Conservation (phyloP, 2,113 vertebrate species). For the zebrafish (Danio rerio) region DNA sequence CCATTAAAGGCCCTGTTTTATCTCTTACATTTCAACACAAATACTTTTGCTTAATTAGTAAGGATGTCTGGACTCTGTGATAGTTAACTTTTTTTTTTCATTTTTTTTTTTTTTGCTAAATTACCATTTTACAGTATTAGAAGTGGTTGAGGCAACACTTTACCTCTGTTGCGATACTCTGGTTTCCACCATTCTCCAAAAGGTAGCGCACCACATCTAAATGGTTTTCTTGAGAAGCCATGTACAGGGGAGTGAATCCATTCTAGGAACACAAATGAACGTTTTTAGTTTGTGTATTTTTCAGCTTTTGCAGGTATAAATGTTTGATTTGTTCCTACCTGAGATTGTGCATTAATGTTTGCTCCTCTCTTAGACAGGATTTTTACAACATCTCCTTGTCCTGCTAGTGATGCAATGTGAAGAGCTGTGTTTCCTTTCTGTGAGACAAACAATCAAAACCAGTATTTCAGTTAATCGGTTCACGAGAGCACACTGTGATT, state of each 20-base stretch:
- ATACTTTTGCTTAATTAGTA: too few relatives aligned
- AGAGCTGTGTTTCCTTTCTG: slow-evolving; percentile 99
- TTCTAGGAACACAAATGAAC: slow-evolving; percentile 76
- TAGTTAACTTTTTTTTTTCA: too few relatives aligned
- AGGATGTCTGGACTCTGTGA: too few relatives aligned
- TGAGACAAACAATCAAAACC: not conserved
- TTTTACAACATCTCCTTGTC: slow-evolving; percentile 93
- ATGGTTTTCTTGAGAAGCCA: slow-evolving; percentile 99
- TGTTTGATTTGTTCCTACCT: slow-evolving; percentile 75
- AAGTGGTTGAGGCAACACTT: not conserved
- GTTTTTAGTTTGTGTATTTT: not conserved
- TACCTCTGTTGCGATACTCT: slow-evolving; percentile 98
- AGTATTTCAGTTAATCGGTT: not conserved
- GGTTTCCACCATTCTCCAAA: slow-evolving; percentile 96
- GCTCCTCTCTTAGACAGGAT: slow-evolving; percentile 91
- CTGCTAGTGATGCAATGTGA: slow-evolving; percentile 94
- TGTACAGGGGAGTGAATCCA: slow-evolving; percentile 97
- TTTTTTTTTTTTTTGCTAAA: not conserved
- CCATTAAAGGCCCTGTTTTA: too few relatives aligned
- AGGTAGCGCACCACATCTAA: slow-evolving; percentile 94
- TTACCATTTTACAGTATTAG: not conserved
- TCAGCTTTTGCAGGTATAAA: not conserved
- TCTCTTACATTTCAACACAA: too few relatives aligned
- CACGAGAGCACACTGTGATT: too few relatives aligned
- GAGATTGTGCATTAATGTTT: slow-evolving; percentile 95